Evolutionary conservation across 2,113 vertebrate species (phyloP).

Genomic region (Oncorhynchus nerka): DNA sequence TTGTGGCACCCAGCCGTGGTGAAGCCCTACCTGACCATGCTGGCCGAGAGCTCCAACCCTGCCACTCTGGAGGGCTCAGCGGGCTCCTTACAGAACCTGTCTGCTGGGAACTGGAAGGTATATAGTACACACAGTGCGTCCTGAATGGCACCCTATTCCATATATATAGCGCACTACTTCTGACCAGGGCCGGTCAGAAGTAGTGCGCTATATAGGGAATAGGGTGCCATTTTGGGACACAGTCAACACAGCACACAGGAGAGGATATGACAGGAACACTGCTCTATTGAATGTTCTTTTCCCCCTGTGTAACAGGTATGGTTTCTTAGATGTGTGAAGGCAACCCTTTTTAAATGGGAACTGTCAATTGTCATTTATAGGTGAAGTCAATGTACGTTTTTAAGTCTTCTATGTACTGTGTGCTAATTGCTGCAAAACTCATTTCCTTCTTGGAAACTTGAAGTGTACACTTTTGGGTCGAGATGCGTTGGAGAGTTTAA

Average conservation of each 20-base stretch:
- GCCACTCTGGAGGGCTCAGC: slow-evolving; percentile 96
- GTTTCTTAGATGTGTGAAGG: background rate
- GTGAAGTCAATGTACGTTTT: no score
- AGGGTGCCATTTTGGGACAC: no score
- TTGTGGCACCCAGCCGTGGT: slow-evolving; percentile 96
- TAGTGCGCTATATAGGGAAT: no score
- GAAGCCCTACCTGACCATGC: slow-evolving; percentile 92
- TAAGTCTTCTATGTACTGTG: no score
- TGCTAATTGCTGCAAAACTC: no score
- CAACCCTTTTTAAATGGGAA: background rate
- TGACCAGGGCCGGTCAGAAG: background rate
- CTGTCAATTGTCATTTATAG: background rate
- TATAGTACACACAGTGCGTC: background rate
- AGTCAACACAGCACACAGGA: no score
- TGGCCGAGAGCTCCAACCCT: slow-evolving; percentile 97
- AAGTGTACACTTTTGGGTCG: background rate
- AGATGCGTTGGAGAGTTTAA: background rate
- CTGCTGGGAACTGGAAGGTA: slow-evolving; percentile 98
- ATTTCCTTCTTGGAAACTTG: no score
- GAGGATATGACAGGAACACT: no score
- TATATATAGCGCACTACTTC: slow-evolving; percentile 24
- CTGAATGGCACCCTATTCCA: background rate
- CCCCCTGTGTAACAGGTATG: background rate
- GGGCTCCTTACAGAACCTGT: slow-evolving; percentile 95
- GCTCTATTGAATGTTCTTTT: slow-evolving; percentile 19